Evolutionary conservation across 2,888 invertebrate genomes (phyloP).

Genomic region (Drosophila pseudotakahashii): DNA sequence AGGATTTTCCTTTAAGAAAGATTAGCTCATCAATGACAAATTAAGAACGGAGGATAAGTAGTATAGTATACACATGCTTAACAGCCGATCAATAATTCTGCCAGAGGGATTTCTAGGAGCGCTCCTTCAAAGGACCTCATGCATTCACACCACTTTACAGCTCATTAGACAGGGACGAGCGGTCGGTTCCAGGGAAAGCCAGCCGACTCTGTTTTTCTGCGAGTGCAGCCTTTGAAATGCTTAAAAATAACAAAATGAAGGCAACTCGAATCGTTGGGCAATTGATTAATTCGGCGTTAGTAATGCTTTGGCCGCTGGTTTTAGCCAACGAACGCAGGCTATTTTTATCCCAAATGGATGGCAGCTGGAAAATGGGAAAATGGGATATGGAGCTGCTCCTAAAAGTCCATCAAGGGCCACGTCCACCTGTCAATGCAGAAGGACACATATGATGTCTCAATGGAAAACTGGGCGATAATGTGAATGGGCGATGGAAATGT

Average conservation of each 20-base stretch:
- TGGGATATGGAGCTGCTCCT: conserved; percentile 41
- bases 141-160: conserved; percentile 74
- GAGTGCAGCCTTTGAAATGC: conserved; percentile 60
- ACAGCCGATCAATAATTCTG: conserved; percentile 60
- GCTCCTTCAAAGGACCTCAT: conserved; percentile 66
- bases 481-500: conserved; percentile 57
- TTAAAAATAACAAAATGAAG: conserved; percentile 65
- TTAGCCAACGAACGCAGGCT: conserved; percentile 24
- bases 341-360: conserved; percentile 24
- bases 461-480: conserved; percentile 21
- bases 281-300: conserved; percentile 83
- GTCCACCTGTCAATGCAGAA: conserved; percentile 27
- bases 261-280: conserved; percentile 79
- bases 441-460: conserved; percentile 38
- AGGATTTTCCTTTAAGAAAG: background rate
- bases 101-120: conserved; percentile 11
- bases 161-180: conserved; percentile 61
- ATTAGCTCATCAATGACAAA: background rate
- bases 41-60: background rate
- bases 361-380: conserved; percentile 29
- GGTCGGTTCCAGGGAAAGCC: conserved; percentile 14
- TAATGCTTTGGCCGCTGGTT: conserved; percentile 58
- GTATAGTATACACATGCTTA: background rate
- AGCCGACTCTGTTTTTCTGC: conserved; percentile 31
- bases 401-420: conserved; percentile 10